Conservation (phyloP, 2,888 invertebrate species). For the Lydus trimaculatus region DNA sequence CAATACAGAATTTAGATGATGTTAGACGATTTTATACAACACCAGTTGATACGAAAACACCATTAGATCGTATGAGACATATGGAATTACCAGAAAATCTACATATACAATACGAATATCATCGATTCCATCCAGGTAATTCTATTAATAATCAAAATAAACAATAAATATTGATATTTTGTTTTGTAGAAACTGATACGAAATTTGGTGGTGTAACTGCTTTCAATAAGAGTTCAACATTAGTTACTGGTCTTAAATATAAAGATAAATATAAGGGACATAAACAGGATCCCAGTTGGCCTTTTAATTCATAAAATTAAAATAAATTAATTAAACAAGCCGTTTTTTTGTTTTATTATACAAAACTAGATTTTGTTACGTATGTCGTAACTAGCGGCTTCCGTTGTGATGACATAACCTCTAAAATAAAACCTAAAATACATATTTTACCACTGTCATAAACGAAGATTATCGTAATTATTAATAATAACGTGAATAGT, state of each 20-base stretch:
- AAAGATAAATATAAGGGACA: slow-evolving; percentile 82
- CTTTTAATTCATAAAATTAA: slow-evolving; percentile 57
- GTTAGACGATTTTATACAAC: slow-evolving; percentile 76
- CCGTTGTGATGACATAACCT: too few species aligned
- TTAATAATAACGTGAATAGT: too few species aligned
- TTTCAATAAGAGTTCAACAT: slow-evolving; percentile 83
- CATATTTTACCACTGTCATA: too few species aligned
- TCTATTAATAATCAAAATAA: not conserved
- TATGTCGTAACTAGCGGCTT: not conserved
- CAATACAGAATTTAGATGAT: slow-evolving; percentile 78
- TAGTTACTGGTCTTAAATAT: slow-evolving; percentile 83
- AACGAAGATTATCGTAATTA: too few species aligned
- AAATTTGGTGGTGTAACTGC: slow-evolving; percentile 80
- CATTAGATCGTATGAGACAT: slow-evolving; percentile 74
- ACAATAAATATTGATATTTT: slow-evolving; percentile 14
- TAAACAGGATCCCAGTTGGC: slow-evolving; percentile 68
- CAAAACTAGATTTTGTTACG: too few species aligned
- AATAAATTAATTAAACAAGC: slow-evolving; percentile 1
- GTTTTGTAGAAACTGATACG: slow-evolving; percentile 69
- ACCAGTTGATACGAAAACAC: slow-evolving; percentile 73
- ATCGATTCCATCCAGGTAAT: slow-evolving; percentile 82
- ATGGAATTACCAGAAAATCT: slow-evolving; percentile 87
- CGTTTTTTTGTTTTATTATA: too few species aligned
- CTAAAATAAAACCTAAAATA: too few species aligned
- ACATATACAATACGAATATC: slow-evolving; percentile 81